phyloP scores from a whole-genome alignment of 2,797 vertebrate species.

The Oryzias dopingdopingensis region DNA sequence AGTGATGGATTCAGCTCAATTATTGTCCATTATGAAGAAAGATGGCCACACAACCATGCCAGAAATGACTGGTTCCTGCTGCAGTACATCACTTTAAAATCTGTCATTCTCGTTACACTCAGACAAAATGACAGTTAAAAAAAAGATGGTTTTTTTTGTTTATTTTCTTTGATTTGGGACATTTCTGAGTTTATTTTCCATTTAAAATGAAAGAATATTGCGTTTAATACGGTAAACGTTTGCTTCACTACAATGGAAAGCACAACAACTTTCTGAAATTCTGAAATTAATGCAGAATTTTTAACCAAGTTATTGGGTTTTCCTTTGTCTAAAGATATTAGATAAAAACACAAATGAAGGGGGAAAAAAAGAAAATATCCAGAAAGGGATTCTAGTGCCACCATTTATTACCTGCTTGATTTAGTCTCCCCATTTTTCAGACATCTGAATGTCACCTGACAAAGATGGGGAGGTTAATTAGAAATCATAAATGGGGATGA shows the following conservation, averaged over 20 bases:
- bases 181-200: slow-evolving; percentile 1
- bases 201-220: not conserved
- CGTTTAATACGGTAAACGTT: too few relatives aligned
- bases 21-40: slow-evolving; percentile 93
- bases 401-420: too few relatives aligned
- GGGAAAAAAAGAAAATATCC: too few relatives aligned
- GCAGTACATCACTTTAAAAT: slow-evolving; percentile 75
- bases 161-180: not conserved
- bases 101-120: slow-evolving; percentile 62
- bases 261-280: too few relatives aligned
- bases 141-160: slow-evolving; percentile 18
- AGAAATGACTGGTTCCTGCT: slow-evolving; percentile 76
- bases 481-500: not conserved
- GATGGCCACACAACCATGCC: slow-evolving; percentile 78
- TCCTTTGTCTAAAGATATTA: too few relatives aligned
- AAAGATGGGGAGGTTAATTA: too few relatives aligned
- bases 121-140: slow-evolving; percentile 32
- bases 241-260: too few relatives aligned
- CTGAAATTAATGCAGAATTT: too few relatives aligned
- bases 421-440: too few relatives aligned
- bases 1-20: slow-evolving; percentile 92
- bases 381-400: too few relatives aligned
- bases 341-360: too few relatives aligned
- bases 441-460: not conserved
- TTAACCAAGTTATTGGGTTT: too few relatives aligned